Conservation (phyloP, 2,797 vertebrate genomes). For the Etheostoma nigrum region DNA sequence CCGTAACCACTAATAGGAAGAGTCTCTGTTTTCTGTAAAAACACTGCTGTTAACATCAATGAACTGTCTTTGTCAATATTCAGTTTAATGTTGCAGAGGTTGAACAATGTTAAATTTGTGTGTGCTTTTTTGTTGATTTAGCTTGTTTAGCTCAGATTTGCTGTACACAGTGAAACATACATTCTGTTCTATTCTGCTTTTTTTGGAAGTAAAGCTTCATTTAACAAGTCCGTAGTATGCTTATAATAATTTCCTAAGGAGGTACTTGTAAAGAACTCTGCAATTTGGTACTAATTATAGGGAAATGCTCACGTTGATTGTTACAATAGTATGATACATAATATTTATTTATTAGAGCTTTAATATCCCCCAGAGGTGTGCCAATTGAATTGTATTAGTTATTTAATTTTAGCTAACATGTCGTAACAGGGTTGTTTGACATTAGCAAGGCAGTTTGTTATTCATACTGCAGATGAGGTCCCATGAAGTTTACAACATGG, state of each 20-base stretch:
- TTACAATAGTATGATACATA: not conserved
- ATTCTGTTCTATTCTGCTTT: not conserved
- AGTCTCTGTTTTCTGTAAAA: not conserved
- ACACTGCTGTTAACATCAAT: slow-evolving; percentile 5
- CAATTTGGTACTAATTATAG: not conserved
- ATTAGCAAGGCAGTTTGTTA: not conserved
- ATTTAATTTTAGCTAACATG: not conserved
- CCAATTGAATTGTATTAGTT: not conserved
- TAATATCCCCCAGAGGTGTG: not conserved
- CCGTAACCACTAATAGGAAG: not conserved
- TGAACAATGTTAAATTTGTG: not conserved
- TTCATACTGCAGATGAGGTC: not conserved
- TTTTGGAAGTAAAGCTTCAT: not conserved
- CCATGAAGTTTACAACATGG: not conserved
- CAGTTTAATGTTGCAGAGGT: not conserved
- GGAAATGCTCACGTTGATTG: not conserved
- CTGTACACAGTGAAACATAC: not conserved
- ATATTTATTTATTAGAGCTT: not conserved
- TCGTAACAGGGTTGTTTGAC: not conserved
- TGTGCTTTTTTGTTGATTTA: not conserved
- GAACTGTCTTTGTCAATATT: not conserved
- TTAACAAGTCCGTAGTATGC: not conserved
- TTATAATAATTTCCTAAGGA: no score
- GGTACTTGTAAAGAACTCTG: not conserved
- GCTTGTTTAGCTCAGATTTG: not conserved